Percentiles rank a stretch among this genome's conserved stretches.
Conservation (phyloP, 1,140 invertebrate genomes). For the Charaxes varanes region DNA sequence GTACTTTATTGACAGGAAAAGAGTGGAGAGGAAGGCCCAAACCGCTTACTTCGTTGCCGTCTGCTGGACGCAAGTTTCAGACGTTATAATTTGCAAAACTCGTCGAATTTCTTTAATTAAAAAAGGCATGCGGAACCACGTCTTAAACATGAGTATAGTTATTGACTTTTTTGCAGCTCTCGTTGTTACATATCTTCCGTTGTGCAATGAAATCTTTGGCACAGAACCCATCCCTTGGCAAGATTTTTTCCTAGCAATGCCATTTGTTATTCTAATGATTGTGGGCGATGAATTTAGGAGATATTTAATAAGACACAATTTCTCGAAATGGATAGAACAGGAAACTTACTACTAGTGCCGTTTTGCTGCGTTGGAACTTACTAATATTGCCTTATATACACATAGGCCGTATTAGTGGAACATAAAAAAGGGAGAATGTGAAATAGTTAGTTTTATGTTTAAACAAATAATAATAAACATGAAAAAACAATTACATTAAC, state of each 20-base stretch:
- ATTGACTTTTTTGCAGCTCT: constrained; percentile 80
- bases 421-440: too few relatives aligned
- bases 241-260: constrained; percentile 85
- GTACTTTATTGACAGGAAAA: constrained; percentile 79
- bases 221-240: constrained; percentile 74
- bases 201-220: constrained; percentile 78
- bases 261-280: constrained; percentile 85
- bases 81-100: constrained; percentile 89
- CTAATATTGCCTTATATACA: too few relatives aligned
- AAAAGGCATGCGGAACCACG: constrained; percentile 86
- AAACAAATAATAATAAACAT: not conserved
- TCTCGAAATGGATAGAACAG: constrained; percentile 84
- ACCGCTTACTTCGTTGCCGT: constrained; percentile 88
- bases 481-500: too few relatives aligned
- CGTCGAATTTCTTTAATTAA: constrained; percentile 83
- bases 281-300: constrained; percentile 84
- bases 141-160: constrained; percentile 81
- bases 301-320: constrained; percentile 81
- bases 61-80: constrained; percentile 87
- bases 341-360: constrained; percentile 92
- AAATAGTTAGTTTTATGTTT: constrained; percentile 4
- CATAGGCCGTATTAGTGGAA: too few relatives aligned
- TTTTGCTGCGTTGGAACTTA: too few relatives aligned
- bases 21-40: constrained; percentile 84
- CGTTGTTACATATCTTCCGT: constrained; percentile 81